These are phyloP conservation scores for Trichoplusia ni DNA, from an alignment of 1,140 invertebrate species.

Conservation along the genomic window DNA sequence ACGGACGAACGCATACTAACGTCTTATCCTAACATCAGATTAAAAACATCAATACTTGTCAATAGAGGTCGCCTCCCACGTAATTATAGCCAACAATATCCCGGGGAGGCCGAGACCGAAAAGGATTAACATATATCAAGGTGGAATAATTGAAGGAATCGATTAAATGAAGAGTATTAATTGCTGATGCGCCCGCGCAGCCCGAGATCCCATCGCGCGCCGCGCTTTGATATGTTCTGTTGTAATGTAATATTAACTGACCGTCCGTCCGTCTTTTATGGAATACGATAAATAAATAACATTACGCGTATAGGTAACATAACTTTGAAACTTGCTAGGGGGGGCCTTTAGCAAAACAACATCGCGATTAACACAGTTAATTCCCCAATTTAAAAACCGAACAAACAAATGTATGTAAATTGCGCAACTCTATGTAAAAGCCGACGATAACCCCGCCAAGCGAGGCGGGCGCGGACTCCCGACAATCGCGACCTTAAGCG, in stretches of 20 bases:
- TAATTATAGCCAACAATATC: slow-evolving; percentile 79
- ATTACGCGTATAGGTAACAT: slow-evolving; percentile 20
- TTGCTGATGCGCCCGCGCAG: slow-evolving; percentile 74
- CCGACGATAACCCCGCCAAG: slow-evolving; percentile 66
- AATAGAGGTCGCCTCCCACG: slow-evolving; percentile 76
- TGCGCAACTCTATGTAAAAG: slow-evolving; percentile 75
- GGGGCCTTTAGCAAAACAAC: slow-evolving; percentile 55
- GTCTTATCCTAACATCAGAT: slow-evolving; percentile 79
- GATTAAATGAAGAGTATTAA: slow-evolving; percentile 79
- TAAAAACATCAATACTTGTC: slow-evolving; percentile 81
- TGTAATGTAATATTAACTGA: slow-evolving; percentile 44
- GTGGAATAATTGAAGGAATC: slow-evolving; percentile 78
- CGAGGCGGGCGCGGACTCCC: background rate
- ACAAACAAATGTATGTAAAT: slow-evolving; percentile 81
- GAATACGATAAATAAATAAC: slow-evolving; percentile 30
- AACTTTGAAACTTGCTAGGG: slow-evolving; percentile 34
- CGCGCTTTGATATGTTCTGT: slow-evolving; percentile 45
- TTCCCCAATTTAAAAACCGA: slow-evolving; percentile 79
- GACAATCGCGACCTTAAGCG: slow-evolving; percentile 42
- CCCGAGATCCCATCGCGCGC: slow-evolving; percentile 48
- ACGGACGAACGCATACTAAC: slow-evolving; percentile 74
- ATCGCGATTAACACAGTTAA: slow-evolving; percentile 74
- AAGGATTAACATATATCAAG: slow-evolving; percentile 78
- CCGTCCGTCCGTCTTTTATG: slow-evolving; percentile 38
- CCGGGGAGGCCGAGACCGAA: slow-evolving; percentile 63